Evolutionary conservation across 2,113 vertebrate genomes (phyloP).

Genomic region (Miniopterus natalensis): DNA sequence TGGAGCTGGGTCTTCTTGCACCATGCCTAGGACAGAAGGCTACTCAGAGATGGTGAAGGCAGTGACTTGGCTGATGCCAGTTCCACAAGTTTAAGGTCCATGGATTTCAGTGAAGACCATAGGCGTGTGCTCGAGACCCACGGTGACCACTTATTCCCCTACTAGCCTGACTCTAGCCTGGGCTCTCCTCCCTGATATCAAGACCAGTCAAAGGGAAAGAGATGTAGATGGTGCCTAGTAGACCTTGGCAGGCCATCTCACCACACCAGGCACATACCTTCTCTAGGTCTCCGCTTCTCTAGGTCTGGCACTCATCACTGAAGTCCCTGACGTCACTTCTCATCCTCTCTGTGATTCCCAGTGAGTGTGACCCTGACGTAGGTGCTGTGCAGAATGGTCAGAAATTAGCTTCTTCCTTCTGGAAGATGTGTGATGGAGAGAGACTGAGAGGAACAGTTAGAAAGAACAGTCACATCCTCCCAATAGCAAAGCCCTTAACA

Average conservation of each 20-base stretch:
- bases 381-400: not conserved
- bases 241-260: not conserved
- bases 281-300: not conserved
- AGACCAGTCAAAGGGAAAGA: not conserved
- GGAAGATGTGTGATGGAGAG: not conserved
- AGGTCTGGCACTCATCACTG: not conserved
- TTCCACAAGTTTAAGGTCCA: not conserved
- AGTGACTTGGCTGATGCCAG: not conserved
- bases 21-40: not conserved
- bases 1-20: not conserved
- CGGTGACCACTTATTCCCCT: not conserved
- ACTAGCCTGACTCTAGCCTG: not conserved
- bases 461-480: not conserved
- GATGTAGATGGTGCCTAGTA: not conserved
- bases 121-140: not conserved
- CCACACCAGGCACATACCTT: not conserved
- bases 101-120: not conserved
- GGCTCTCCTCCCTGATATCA: not conserved
- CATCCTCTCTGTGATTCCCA: not conserved
- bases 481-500: not conserved
- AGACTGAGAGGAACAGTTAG: not conserved
- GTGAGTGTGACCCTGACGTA: not conserved
- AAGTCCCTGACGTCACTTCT: not conserved
- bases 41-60: not conserved
- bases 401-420: constrained; percentile 34